Base-by-base conservation (phyloP, 2,888 invertebrate species). In the Phorcus lineatus region DNA sequence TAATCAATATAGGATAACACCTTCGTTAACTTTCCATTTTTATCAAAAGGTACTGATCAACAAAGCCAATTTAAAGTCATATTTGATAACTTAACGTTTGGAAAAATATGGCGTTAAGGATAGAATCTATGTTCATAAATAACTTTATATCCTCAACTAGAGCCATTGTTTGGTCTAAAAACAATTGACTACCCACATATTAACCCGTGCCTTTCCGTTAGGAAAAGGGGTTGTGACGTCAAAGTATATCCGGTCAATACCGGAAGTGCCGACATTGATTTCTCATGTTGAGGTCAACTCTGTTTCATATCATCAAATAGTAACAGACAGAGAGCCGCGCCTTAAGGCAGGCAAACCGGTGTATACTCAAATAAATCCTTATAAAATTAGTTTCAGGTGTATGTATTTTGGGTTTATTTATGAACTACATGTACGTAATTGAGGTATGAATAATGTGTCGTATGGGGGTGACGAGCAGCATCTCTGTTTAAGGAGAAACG, bases 151-250 rank as follows among this genome's bases (percentile, higher is more conserved):
- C 47, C 47, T 62, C 22, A 31, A 62, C 28, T 16, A 16, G 28
- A 24, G 28, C 13, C 62, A 62, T 62, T 62, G 62, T 62, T 62
- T 70, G 19, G 17, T 36, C 36, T 70, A 31, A 16, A 31, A 70
- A 70, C 70, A 70, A 70, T 40, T 70, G 40, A 2, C 17, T 11
- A 17, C 70, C 19, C 70, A 70, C 19, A 70, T 19, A 70, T 70
- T 70, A 70, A 70, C 70, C 70, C 70, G 31, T 36, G 70, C 70
- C 70, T 70, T 36, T 31, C 40, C 36, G 28, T 70, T 24, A 70
- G 70, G 70, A 70, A 70, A 40, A 31, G 70, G 36, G 40, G 36
- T 70, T 70, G 70, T 70, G 70, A 70, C 70, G 70, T 70, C 70
- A 70, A 28, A 36, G 19, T 36, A 70, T 70, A 36, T 70, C 70